A percentile compares a stretch with the other conserved stretches of the same genome.
phyloP scores from a whole-genome alignment of 2,888 invertebrate genomes.

The Trissolcus brochymenae region DNA sequence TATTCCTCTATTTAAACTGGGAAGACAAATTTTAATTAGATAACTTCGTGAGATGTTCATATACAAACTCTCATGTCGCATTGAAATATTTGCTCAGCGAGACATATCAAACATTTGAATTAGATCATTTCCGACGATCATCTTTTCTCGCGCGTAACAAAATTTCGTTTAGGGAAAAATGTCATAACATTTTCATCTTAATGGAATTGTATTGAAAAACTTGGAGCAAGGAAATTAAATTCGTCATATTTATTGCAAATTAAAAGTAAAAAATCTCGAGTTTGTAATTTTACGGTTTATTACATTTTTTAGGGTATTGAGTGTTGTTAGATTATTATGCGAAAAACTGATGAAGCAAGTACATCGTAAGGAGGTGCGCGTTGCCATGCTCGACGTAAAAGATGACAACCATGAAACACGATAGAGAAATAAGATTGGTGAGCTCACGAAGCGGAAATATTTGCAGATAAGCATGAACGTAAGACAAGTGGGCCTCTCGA shows the following conservation, averaged over 20 bases:
- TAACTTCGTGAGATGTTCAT: too few species aligned
- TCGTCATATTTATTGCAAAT: background rate
- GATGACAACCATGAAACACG: slow-evolving; percentile 54
- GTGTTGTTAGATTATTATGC: slow-evolving; percentile 29
- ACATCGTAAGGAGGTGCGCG: slow-evolving; percentile 18
- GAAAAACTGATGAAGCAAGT: slow-evolving; percentile 40
- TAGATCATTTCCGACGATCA: too few species aligned
- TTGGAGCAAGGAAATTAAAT: background rate
- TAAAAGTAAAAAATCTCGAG: background rate
- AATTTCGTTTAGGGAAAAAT: too few species aligned
- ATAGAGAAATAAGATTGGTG: slow-evolving; percentile 55
- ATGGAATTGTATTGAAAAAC: background rate
- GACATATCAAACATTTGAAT: too few species aligned
- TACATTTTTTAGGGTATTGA: slow-evolving; percentile 22
- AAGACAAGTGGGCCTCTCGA: slow-evolving; percentile 37
- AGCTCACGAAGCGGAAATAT: slow-evolving; percentile 50
- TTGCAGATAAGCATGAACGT: slow-evolving; percentile 44
- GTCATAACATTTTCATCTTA: too few species aligned
- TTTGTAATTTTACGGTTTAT: slow-evolving; percentile 30
- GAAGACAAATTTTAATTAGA: too few species aligned
- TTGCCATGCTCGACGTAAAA: slow-evolving; percentile 25
- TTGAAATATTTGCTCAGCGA: too few species aligned
- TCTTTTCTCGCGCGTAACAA: too few species aligned
- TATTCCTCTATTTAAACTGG: too few species aligned
- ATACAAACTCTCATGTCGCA: too few species aligned